phyloP scores from a whole-genome alignment of 2,888 invertebrate genomes.

The Parthenolecanium corni region DNA sequence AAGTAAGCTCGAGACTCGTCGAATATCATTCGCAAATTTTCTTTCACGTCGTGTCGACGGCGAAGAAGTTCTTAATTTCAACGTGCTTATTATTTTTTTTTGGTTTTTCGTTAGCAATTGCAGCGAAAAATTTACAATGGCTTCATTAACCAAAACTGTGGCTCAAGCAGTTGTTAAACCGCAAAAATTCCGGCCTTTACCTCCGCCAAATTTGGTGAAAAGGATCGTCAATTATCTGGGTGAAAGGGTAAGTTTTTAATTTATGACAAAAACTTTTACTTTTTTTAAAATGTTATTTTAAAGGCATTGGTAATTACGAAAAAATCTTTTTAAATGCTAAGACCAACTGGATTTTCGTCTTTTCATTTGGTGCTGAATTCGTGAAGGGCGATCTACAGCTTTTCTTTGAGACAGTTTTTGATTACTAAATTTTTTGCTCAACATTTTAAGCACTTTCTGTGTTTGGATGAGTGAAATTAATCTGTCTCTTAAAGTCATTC shows the following conservation, averaged over 20 bases:
- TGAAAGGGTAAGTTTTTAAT: slow-evolving; percentile 25
- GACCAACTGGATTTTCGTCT: no score
- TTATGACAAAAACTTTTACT: background rate
- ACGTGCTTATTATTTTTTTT: background rate
- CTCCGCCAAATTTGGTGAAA: slow-evolving; percentile 25
- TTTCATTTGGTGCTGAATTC: no score
- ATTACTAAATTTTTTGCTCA: no score
- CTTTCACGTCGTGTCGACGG: background rate
- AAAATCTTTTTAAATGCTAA: no score
- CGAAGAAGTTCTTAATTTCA: background rate
- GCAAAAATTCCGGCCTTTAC: slow-evolving; percentile 24
- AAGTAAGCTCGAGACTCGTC: background rate
- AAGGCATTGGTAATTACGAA: no score
- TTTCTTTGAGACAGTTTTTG: no score
- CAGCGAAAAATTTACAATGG: background rate
- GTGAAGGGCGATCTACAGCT: no score
- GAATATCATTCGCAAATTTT: no score
- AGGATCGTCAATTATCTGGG: slow-evolving; percentile 24
- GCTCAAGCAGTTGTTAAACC: background rate
- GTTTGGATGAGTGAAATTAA: no score
- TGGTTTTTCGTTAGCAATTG: no score
- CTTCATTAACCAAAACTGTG: slow-evolving; percentile 17
- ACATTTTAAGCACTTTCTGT: no score
- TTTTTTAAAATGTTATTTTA: background rate
- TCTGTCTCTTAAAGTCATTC: no score